Conservation (phyloP, 2,888 invertebrate species). For the Drosophila infuscata region DNA sequence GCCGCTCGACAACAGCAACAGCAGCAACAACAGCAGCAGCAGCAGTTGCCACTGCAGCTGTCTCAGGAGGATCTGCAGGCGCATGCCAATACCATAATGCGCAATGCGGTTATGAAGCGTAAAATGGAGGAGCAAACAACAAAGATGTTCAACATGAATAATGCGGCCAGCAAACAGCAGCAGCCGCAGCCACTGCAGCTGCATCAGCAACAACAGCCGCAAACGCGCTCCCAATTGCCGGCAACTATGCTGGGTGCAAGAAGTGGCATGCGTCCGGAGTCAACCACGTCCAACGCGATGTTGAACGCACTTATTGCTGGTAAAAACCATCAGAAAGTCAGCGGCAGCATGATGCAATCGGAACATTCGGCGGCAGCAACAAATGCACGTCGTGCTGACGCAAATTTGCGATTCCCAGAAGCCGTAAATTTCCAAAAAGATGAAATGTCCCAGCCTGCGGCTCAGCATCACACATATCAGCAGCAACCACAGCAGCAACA, state of each 20-base stretch:
- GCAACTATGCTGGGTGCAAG: conserved; percentile 36
- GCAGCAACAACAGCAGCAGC: conserved; percentile 47
- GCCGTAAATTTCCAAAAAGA: conserved; percentile 45
- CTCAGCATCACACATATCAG: conserved; percentile 30
- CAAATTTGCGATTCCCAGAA: conserved; percentile 58
- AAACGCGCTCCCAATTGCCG: conserved; percentile 45
- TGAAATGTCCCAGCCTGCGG: conserved; percentile 39
- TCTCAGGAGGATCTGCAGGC: conserved; percentile 83
- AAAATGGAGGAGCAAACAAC: conserved; percentile 82
- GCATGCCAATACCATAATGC: conserved; percentile 83
- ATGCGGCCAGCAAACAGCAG: conserved; percentile 53
- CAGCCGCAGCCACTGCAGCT: conserved; percentile 29
- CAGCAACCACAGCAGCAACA: conserved; percentile 34
- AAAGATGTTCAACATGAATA: conserved; percentile 78
- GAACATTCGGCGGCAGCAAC: conserved; percentile 49
- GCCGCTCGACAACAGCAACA: conserved; percentile 76
- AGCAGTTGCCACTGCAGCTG: conserved; percentile 36
- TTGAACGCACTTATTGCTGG: conserved; percentile 66
- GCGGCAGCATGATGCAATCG: conserved; percentile 29
- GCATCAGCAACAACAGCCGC: conserved; percentile 38
- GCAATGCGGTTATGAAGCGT: conserved; percentile 84
- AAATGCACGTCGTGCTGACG: conserved; percentile 43
- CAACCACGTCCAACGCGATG: conserved; percentile 53
- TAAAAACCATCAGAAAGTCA: conserved; percentile 33
- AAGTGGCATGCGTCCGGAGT: conserved; percentile 38